A percentile compares a stretch with the other conserved stretches of the same genome.
Conservation (phyloP, 2,888 invertebrate genomes). For the Lepidocyrtinus sp. region DNA sequence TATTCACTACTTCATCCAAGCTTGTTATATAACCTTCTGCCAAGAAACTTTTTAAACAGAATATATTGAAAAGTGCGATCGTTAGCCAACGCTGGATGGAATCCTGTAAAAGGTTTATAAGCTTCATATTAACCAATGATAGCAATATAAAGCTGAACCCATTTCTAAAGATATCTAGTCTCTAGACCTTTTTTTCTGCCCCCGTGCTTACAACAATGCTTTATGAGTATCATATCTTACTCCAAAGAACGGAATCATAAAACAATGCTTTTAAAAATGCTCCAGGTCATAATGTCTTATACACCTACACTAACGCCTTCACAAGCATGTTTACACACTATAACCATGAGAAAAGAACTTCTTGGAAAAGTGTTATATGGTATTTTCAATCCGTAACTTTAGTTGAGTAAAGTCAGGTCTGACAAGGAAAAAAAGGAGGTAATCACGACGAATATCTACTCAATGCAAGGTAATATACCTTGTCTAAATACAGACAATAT, state of each 20-base stretch:
- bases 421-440: neutral
- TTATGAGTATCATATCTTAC: neutral
- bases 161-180: no score
- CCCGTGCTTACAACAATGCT: neutral
- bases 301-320: neutral
- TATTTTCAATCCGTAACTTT: neutral
- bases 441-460: neutral
- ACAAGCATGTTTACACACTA: neutral
- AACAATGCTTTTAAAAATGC: neutral
- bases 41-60: neutral
- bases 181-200: no score
- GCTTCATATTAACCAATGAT: no score
- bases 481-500: neutral
- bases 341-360: neutral
- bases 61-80: no score
- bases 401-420: neutral
- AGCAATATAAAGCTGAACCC: no score
- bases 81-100: no score
- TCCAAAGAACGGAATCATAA: neutral
- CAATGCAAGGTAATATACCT: neutral
- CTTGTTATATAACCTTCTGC: neutral
- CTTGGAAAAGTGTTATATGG: neutral
- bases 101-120: no score
- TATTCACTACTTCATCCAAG: neutral
- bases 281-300: neutral